Base-by-base conservation (phyloP, 2,888 invertebrate genomes). In the Lucinisca nassula region DNA sequence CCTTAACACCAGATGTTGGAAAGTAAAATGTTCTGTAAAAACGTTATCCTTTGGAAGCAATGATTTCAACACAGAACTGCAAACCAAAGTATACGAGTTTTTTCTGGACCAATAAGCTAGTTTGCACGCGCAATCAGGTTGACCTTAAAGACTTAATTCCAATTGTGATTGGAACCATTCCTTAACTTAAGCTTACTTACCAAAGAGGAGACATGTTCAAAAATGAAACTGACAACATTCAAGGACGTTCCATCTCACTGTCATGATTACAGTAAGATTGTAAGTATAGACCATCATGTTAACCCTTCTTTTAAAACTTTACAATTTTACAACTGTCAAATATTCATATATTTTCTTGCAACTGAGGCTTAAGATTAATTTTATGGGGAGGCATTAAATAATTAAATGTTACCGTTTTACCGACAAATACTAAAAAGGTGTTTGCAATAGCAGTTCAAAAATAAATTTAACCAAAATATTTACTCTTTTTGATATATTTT, bases 161-260 rank as follows among this genome's bases (percentile, higher is more conserved):
- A 24, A 4, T 27, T 14, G 27, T 58, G 3, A 27, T 58, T 4
- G 27, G 51, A 4, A 51, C 12, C 27, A n/a, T 35, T 67, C 35
- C 67, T 67, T 67, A 67, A 67, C 67, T 10, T 35, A 2, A 17
- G 67, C 67, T 67, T 67, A 67, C 67, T 35, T 67, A 67, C 67
- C 2, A 35, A 35, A 30, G 67, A 67, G 35, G 67, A 67, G 35
- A 67, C 67, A 14, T 67, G 67, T 35, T 32, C 67, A 4, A 67
- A 35, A 17, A 10, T 67, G 3, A 67, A 67, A 17, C 67, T 35
- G 35, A 35, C 67, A 21, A 67, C 3, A 17, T 35, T 67, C n/a
- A 67, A 4, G 35, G 67, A 35, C 21, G 24, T 1, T 2, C 1
- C 8, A 3, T 10, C 35, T 1, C 67, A 32, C 21, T 67, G 67